Base-by-base conservation (phyloP, 2,113 vertebrate species). In the Mesembrinibis cayennensis region DNA sequence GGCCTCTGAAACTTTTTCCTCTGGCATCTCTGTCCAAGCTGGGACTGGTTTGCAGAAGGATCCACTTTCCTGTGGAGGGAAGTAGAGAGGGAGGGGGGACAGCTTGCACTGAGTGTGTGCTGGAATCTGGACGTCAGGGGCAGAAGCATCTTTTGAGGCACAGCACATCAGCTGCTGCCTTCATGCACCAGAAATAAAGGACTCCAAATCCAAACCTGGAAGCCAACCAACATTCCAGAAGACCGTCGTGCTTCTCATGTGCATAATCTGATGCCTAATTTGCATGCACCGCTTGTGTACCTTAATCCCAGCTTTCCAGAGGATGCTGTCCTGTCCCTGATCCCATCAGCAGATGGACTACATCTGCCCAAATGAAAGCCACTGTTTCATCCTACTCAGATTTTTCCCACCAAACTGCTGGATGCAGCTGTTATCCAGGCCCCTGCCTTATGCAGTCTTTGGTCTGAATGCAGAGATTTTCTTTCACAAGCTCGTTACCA, bases 271-370 rank as follows among this genome's bases (percentile, higher is more conserved):
- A 93, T 66, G 84, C 91, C 91, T 93, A 96, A 97, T 95, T 97
- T 93, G 87, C 90, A 84, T 79, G 86, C 77, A 92, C 32, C 0
- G 0, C 69, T 89, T 61, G 73, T 40, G 66, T 79, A 87, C 91
- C 91, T 81, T 96, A 97, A 95, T 97, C 97, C 94, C 93, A 89
- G 87, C 78, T 96, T 97, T 96, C 96, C 91, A 82, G 91, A 56
- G 77, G 80, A 95, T 36, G 83, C 61, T 82, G 52, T 69, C 83
- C 83, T 80, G 79, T 73, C 71, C 52, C 70, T 49, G 88, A 96
- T 94, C 82, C 92, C 72, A 63, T 77, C 94, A 92, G 67, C 97
- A 96, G 92, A 93, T 86, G 94, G 88, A 78, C 71, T 77, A 61
- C 90, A 93, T 94, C 95, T 95, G 90, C 80, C 72, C 92, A 77